phyloP scores from a whole-genome alignment of 2,797 vertebrate species.

The Esox masquinongy region DNA sequence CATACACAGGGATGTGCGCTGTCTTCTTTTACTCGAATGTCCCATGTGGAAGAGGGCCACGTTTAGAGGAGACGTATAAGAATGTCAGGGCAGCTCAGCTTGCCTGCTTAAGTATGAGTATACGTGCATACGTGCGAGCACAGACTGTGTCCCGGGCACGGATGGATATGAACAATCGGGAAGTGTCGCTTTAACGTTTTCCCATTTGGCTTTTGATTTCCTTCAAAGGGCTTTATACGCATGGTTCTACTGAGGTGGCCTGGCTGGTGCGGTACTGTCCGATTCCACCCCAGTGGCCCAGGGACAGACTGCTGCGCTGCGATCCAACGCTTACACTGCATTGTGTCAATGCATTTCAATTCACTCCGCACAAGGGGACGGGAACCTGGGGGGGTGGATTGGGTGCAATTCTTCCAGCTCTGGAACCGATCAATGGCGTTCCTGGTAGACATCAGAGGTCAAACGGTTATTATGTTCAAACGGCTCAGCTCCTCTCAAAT shows the following conservation, averaged over 20 bases:
- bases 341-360: background rate
- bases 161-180: background rate
- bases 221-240: background rate
- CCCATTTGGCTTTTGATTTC: background rate
- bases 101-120: slow-evolving; percentile 20
- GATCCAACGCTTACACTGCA: background rate
- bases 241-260: background rate
- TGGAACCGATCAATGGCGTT: slow-evolving; percentile 36
- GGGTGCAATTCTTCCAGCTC: background rate
- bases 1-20: slow-evolving; percentile 27
- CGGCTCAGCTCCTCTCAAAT: slow-evolving; percentile 13
- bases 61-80: slow-evolving; percentile 55
- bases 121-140: background rate
- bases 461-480: slow-evolving; percentile 55
- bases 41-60: slow-evolving; percentile 54
- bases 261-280: background rate
- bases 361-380: background rate
- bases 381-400: no score
- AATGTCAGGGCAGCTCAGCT: slow-evolving; percentile 62
- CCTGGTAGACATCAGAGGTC: slow-evolving; percentile 54
- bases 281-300: background rate
- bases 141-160: background rate
- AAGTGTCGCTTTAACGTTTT: background rate
- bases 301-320: background rate
- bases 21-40: slow-evolving; percentile 52